Percentiles rank a stretch among this genome's conserved stretches.
phyloP scores from a whole-genome alignment of 2,797 vertebrate genomes.

The Takifugu ocellatus region DNA sequence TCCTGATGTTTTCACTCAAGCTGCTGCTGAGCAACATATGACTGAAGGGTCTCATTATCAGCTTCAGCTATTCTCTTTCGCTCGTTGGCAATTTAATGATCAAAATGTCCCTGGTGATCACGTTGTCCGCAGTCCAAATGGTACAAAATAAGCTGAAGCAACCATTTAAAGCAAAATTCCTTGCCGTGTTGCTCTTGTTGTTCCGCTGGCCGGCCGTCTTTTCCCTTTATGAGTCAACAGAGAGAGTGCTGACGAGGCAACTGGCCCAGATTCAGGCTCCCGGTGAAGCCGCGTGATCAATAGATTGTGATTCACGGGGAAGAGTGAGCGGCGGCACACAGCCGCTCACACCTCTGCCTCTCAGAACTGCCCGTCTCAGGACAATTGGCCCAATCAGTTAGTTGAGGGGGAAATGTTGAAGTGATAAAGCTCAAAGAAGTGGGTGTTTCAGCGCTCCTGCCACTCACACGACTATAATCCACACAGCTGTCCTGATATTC shows the following conservation, averaged over 20 bases:
- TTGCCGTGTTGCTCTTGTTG: slow-evolving; percentile 22
- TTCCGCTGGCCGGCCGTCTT: slow-evolving; percentile 24
- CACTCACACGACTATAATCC: slow-evolving; percentile 36
- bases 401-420: slow-evolving; percentile 66
- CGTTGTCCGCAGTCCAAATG: slow-evolving; percentile 6
- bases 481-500: slow-evolving; percentile 26
- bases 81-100: slow-evolving; percentile 6
- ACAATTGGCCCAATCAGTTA: slow-evolving; percentile 60
- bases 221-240: slow-evolving; percentile 20
- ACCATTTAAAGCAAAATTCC: slow-evolving; percentile 14
- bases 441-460: slow-evolving; percentile 51
- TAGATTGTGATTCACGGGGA: slow-evolving; percentile 66
- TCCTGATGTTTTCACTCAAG: slow-evolving; percentile 1
- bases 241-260: slow-evolving; percentile 68
- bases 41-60: slow-evolving; percentile 28
- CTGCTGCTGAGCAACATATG: slow-evolving; percentile 1
- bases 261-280: slow-evolving; percentile 57
- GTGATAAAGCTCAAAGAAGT: slow-evolving; percentile 55
- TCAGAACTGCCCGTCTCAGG: slow-evolving; percentile 39
- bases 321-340: slow-evolving; percentile 55
- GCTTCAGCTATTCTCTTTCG: slow-evolving; percentile 9
- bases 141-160: slow-evolving; percentile 1
- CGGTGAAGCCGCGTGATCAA: slow-evolving; percentile 65
- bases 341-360: slow-evolving; percentile 46
- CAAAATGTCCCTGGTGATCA: slow-evolving; percentile 12